A percentile compares a stretch with the other conserved stretches of the same genome.
phyloP scores from a whole-genome alignment of 2,113 vertebrate species.

The Equus quagga region DNA sequence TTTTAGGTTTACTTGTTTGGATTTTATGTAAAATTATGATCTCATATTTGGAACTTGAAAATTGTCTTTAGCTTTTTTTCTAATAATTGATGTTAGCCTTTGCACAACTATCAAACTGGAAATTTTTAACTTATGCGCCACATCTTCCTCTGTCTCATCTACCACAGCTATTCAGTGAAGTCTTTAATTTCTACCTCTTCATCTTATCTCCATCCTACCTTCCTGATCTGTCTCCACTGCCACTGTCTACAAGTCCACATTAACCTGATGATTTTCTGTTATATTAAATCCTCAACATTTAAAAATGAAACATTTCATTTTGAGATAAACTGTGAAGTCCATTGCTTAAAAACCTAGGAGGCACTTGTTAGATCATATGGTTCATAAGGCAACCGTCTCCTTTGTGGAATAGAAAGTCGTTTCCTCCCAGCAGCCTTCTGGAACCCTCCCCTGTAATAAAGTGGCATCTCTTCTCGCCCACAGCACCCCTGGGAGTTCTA shows the following conservation, averaged over 20 bases:
- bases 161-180: background rate
- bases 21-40: background rate
- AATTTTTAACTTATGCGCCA: background rate
- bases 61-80: background rate
- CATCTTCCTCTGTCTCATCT: background rate
- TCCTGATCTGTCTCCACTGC: background rate
- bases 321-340: background rate
- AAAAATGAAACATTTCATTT: slow-evolving; percentile 1
- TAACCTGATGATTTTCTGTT: background rate
- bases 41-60: background rate
- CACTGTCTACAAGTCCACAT: accelerated
- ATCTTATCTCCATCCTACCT: background rate
- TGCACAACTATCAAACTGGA: background rate
- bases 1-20: background rate
- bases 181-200: background rate
- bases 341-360: background rate
- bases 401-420: background rate
- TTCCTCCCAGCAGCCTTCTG: background rate
- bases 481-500: background rate
- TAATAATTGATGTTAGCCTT: background rate
- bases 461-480: background rate
- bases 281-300: background rate
- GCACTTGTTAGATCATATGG: background rate
- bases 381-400: background rate
- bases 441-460: background rate